These are phyloP conservation scores for Euglossa dilemma DNA, from an alignment of 1,140 invertebrate species.

Conservation along the genomic window DNA sequence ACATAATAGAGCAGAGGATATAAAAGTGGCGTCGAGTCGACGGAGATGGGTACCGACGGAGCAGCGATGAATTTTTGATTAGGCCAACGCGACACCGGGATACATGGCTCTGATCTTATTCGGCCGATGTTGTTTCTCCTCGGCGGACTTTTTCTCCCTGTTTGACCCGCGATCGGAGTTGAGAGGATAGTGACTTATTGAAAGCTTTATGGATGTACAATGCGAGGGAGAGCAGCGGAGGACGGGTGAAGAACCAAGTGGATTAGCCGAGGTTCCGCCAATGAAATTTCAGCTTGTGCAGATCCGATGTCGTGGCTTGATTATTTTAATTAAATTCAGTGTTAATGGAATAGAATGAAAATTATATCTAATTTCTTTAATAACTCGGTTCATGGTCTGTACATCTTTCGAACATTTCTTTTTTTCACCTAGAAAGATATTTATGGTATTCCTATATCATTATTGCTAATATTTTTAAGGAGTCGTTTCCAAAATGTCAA, in stretches of 20 bases:
- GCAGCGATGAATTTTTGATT: slow-evolving; percentile 58
- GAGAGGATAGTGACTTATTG: neutral
- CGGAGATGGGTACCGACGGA: slow-evolving; percentile 28
- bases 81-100: neutral
- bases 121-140: slow-evolving; percentile 4
- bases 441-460: no score
- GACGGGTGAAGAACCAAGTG: neutral
- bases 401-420: no score
- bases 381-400: no score
- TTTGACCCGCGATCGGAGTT: no score
- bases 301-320: no score
- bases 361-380: no score
- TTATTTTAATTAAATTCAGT: no score
- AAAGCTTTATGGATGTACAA: neutral
- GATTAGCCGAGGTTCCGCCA: no score
- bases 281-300: neutral
- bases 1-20: slow-evolving; percentile 53
- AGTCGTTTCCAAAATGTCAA: no score
- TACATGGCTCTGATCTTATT: slow-evolving; percentile 33
- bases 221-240: neutral
- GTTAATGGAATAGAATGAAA: no score
- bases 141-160: neutral
- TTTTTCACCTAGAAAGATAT: no score
- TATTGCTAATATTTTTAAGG: no score
- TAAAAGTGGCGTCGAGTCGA: slow-evolving; percentile 54